Conservation (phyloP, 1,140 invertebrate genomes). For the Saccostrea glomerata region DNA sequence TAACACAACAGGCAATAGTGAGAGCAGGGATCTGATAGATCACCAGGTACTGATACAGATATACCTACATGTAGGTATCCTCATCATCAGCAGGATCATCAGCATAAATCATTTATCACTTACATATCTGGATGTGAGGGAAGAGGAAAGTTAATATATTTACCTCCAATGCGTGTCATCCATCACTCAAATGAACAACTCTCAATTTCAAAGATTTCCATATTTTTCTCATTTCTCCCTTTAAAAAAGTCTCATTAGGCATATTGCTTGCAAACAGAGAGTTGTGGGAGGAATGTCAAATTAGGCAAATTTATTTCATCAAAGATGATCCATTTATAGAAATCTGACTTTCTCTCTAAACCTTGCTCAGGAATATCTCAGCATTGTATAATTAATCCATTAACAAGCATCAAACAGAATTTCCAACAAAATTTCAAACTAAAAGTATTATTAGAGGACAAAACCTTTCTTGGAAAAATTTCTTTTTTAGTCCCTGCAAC, state of each 20-base stretch:
- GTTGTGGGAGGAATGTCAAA: slow-evolving; percentile 19
- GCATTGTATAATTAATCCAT: not conserved
- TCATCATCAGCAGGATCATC: not conserved
- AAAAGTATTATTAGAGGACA: not conserved
- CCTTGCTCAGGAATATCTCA: not conserved
- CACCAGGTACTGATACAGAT: not conserved
- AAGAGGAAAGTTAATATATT: not conserved
- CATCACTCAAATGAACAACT: not conserved
- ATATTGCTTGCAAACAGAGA: not conserved
- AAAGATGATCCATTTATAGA: not conserved
- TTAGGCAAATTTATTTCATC: slow-evolving; percentile 2
- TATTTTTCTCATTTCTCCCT: not conserved
- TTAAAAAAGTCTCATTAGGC: not conserved
- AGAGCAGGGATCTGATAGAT: not conserved
- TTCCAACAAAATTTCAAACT: too few relatives aligned
- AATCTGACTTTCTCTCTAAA: not conserved
- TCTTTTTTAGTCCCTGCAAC: too few relatives aligned
- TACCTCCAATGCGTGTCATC: not conserved
- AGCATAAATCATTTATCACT: not conserved
- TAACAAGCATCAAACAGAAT: not conserved
- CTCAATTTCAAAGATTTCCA: not conserved
- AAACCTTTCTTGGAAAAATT: too few relatives aligned
- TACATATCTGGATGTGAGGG: not conserved
- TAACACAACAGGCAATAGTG: not conserved
- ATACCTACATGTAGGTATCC: not conserved